These are phyloP conservation scores for Autographa pulchrina DNA, from an alignment of 2,888 invertebrate genomes.

Conservation along the genomic window DNA sequence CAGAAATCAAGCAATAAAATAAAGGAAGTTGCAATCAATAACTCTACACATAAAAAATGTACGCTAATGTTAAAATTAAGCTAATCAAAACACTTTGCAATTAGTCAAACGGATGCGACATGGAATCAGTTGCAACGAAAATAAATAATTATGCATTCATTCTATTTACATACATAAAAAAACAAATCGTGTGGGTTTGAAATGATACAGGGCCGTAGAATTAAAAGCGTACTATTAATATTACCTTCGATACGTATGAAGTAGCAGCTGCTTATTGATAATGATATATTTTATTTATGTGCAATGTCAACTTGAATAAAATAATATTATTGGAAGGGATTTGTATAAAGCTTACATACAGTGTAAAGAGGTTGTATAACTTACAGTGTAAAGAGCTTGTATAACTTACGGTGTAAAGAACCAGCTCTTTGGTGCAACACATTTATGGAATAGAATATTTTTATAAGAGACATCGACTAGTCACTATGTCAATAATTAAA, in stretches of 20 bases:
- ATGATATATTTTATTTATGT: slow-evolving; percentile 47
- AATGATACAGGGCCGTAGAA: slow-evolving; percentile 36
- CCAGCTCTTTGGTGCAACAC: too few relatives aligned
- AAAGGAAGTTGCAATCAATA: slow-evolving; percentile 41
- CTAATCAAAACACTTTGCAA: slow-evolving; percentile 20
- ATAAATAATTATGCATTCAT: slow-evolving; percentile 7
- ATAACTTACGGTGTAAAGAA: slow-evolving; percentile 20
- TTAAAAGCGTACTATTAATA: slow-evolving; percentile 47
- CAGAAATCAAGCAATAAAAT: slow-evolving; percentile 36
- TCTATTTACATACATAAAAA: not conserved
- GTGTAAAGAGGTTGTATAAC: slow-evolving; percentile 46
- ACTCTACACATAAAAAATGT: slow-evolving; percentile 22
- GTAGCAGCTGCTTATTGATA: slow-evolving; percentile 50
- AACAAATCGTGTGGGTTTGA: slow-evolving; percentile 14
- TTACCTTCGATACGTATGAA: slow-evolving; percentile 29
- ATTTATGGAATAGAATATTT: not conserved
- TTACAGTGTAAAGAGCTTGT: slow-evolving; percentile 44
- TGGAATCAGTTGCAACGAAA: slow-evolving; percentile 13
- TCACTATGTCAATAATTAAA: not conserved
- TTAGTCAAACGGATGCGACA: slow-evolving; percentile 12
- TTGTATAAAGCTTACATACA: slow-evolving; percentile 37
- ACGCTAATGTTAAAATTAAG: slow-evolving; percentile 37
- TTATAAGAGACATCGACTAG: not conserved
- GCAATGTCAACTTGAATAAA: slow-evolving; percentile 39
- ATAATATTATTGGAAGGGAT: slow-evolving; percentile 43